phyloP scores from a whole-genome alignment of 2,113 vertebrate genomes.

The Sula dactylatra region DNA sequence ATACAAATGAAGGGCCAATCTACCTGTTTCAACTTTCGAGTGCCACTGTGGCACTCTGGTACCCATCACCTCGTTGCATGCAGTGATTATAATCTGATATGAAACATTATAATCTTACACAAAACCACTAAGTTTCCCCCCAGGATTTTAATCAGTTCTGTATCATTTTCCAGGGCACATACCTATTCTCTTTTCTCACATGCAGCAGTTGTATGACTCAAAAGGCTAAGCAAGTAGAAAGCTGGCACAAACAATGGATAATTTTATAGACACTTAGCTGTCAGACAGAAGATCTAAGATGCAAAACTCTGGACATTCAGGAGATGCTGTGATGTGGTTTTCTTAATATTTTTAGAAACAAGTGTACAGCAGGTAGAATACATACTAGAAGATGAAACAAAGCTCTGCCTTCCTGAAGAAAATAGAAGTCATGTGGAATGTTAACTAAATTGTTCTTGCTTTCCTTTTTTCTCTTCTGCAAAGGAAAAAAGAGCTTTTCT shows the following conservation, averaged over 20 bases:
- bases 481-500: constrained; percentile 2
- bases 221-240: constrained; percentile 2
- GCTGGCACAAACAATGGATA: background rate
- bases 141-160: background rate
- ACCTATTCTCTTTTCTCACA: background rate
- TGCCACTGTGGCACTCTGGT: background rate
- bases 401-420: background rate
- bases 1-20: background rate
- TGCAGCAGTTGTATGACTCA: background rate
- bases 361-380: background rate
- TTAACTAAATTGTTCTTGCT: background rate
- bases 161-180: background rate
- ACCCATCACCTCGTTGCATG: background rate
- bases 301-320: background rate
- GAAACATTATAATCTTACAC: background rate
- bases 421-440: background rate
- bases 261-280: background rate
- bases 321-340: background rate
- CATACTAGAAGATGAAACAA: background rate
- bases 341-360: constrained; percentile 10
- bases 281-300: background rate
- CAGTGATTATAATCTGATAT: background rate
- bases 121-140: background rate
- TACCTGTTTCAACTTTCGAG: background rate
- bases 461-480: background rate